A percentile compares a stretch with the other conserved stretches of the same genome.
Conservation (phyloP, 2,797 vertebrate species). For the Chiloscyllium punctatum region DNA sequence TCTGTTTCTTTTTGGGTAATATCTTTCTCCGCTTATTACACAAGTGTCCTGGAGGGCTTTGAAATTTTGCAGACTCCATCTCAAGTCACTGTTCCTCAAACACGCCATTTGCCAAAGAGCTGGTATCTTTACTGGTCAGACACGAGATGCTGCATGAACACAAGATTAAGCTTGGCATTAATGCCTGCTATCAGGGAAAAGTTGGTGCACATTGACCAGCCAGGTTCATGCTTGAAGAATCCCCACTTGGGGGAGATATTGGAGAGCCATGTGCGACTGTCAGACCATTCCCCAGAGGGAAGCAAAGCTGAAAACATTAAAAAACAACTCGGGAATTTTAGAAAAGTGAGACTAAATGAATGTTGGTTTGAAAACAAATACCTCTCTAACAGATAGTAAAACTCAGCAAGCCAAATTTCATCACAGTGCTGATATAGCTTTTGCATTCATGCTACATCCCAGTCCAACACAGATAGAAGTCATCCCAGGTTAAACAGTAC, state of each 20-base stretch:
- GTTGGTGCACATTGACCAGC: too few relatives aligned
- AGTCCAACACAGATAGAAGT: not conserved
- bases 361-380: not conserved
- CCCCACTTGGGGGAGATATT: not conserved
- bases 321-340: not conserved
- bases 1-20: not conserved
- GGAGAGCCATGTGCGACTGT: not conserved
- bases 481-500: not conserved
- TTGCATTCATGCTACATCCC: not conserved
- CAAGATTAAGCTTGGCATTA: not conserved
- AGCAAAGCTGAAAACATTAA: not conserved
- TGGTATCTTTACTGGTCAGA: not conserved
- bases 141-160: not conserved
- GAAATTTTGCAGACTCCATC: not conserved
- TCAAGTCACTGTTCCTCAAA: not conserved
- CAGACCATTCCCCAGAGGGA: not conserved
- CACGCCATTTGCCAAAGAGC: not conserved
- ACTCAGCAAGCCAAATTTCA: not conserved
- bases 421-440: not conserved
- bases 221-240: constrained; percentile 1
- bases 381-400: not conserved
- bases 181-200: not conserved
- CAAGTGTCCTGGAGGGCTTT: not conserved
- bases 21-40: not conserved
- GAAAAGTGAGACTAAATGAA: not conserved